A percentile compares a stretch with the other conserved stretches of the same genome.
Conservation (phyloP, 2,888 invertebrate species). For the Ferrisia virgata region DNA sequence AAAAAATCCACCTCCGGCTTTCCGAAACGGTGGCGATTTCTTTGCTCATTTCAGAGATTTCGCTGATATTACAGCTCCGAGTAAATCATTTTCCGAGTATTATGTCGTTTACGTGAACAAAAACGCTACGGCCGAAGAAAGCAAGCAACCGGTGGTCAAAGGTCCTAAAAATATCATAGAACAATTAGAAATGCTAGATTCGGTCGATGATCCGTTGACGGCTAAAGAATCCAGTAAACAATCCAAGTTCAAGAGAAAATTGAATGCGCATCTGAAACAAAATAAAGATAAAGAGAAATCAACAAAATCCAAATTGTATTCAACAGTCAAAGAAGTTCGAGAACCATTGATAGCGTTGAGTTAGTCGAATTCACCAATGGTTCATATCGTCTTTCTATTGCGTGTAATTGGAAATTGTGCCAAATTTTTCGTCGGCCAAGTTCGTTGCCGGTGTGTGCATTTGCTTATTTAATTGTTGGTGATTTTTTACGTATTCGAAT, state of each 20-base stretch:
- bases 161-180: constrained; percentile 81
- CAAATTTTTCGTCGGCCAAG: neutral
- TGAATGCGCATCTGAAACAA: constrained; percentile 49
- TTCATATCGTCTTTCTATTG: neutral
- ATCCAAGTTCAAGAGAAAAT: constrained; percentile 50
- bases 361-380: constrained; percentile 53
- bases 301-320: constrained; percentile 48
- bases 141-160: constrained; percentile 54
- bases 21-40: constrained; percentile 60
- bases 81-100: constrained; percentile 75
- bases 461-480: neutral
- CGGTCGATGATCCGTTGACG: constrained; percentile 52
- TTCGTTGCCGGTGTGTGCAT: neutral
- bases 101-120: constrained; percentile 81
- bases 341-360: constrained; percentile 68
- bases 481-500: neutral
- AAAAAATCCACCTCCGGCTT: constrained; percentile 60
- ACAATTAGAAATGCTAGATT: constrained; percentile 69
- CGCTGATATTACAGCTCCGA: constrained; percentile 81
- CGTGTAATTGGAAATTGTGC: neutral
- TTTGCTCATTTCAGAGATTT: constrained; percentile 88
- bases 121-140: constrained; percentile 59
- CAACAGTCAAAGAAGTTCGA: constrained; percentile 58
- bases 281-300: constrained; percentile 48
- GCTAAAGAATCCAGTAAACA: constrained; percentile 47